Base-by-base conservation (phyloP, 1,140 invertebrate species). In the Chionoecetes opilio region DNA sequence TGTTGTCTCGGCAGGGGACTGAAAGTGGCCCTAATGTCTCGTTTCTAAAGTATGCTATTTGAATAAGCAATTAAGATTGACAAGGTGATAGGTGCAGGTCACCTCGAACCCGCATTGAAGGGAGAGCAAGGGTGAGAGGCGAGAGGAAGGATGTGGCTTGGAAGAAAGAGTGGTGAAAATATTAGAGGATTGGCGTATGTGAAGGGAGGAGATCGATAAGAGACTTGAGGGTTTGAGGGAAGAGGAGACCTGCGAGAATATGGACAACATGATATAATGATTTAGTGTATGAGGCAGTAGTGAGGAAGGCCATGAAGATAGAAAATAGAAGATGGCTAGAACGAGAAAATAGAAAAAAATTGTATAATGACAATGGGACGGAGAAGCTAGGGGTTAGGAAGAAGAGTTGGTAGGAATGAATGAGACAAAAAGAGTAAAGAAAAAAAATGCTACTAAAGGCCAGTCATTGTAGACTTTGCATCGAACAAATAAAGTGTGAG, bases 1-100 rank as follows among this genome's bases (percentile, higher is more conserved):
- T 63, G 14, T 34, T 26, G 41, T 75, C 41, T 3, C 89, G 53
- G 88, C 88, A 53, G 89, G 89, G 75, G 89, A 63, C 34, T 21
- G 46, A 32, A 91, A 91, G 89, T 91, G 89, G 53, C 89, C 53
- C 53, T 91, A 91, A 91, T 91, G 89, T 91, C 89, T 91, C 63
- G 9, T 21, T 91, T 91, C 41, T 91, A 75, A 90, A 91, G 46
- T 41, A 91, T 75, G 89, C 89, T 91, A 75, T 91, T 91, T 91
- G 89, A 91, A 91, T 91, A 91, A 75, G 46, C 53, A 75, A 91
- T 91, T 91, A 34, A 87, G 92, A 87, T 41, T 41, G 82, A 87
- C 35, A 82, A 31, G 84, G 2, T 85, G 82, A 93, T 84, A 93
- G 82, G 32, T 41, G 6, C 9, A 3, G 37, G 38, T 53, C 82